Percentiles rank a stretch among this genome's conserved stretches.
Conservation (phyloP, 2,888 invertebrate species). For the Biston betularia region DNA sequence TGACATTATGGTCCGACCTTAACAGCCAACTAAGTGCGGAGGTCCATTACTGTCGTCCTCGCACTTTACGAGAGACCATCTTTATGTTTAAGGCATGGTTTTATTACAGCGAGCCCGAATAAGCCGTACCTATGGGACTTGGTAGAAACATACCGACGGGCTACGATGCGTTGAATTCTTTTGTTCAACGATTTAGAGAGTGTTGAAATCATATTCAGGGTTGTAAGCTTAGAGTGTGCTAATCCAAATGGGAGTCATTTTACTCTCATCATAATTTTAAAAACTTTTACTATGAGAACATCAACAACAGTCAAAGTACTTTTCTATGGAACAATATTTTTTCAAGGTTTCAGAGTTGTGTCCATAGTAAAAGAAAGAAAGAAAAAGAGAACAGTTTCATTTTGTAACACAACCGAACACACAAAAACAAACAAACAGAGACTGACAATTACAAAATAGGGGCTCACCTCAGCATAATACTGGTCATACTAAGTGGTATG, state of each 20-base stretch:
- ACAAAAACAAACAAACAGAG: too few relatives aligned
- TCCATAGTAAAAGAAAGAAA: too few relatives aligned
- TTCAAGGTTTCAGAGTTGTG: background rate
- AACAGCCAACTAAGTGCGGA: slow-evolving; percentile 59
- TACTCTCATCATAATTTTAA: background rate
- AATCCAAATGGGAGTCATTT: background rate
- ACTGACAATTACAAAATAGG: too few relatives aligned
- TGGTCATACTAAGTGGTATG: too few relatives aligned
- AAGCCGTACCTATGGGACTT: background rate
- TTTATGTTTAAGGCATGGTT: slow-evolving; percentile 34
- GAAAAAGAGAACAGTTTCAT: too few relatives aligned
- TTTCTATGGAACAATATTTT: background rate
- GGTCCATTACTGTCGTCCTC: slow-evolving; percentile 71
- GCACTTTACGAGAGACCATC: slow-evolving; percentile 59
- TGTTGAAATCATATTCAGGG: too few relatives aligned
- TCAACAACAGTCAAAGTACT: background rate
- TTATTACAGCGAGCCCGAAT: slow-evolving; percentile 9
- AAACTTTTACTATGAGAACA: too few relatives aligned
- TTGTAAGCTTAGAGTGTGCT: too few relatives aligned
- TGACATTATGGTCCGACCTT: slow-evolving; percentile 57
- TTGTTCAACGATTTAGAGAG: background rate
- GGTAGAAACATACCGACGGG: background rate
- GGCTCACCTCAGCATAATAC: too few relatives aligned
- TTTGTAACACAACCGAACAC: too few relatives aligned
- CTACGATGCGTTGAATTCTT: slow-evolving; percentile 21